These are phyloP conservation scores for Nycticebus coucang DNA, from an alignment of 2,113 vertebrate genomes.

Conservation along the genomic window DNA sequence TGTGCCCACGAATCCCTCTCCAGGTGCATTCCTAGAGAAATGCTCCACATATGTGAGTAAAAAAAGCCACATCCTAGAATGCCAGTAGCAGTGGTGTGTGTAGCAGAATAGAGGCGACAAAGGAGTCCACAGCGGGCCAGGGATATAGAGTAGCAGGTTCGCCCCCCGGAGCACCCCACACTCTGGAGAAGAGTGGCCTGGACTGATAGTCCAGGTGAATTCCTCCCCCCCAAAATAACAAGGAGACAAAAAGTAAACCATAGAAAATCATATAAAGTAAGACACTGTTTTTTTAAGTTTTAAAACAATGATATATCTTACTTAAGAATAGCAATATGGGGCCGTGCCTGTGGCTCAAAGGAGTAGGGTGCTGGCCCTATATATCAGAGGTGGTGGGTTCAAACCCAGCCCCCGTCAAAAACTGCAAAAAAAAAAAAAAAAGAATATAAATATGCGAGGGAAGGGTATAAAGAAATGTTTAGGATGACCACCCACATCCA, in stretches of 20 bases:
- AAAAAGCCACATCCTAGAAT: background rate
- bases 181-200: background rate
- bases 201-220: rapidly evolving
- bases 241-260: background rate
- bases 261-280: background rate
- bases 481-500: background rate
- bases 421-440: background rate
- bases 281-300: background rate
- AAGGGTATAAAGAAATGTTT: background rate
- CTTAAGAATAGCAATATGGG: background rate
- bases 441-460: background rate
- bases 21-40: background rate
- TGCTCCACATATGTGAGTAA: background rate
- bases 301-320: background rate
- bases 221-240: background rate
- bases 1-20: background rate
- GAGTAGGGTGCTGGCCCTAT: no score
- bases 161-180: rapidly evolving
- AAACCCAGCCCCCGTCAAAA: no score
- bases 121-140: rapidly evolving
- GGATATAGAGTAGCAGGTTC: rapidly evolving
- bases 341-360: no score
- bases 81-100: background rate
- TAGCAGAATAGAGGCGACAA: background rate
- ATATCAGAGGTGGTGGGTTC: no score